Evolutionary conservation across 1,140 invertebrate genomes (phyloP), one percentile per base, ranked within the genome.

Genomic region (Ceratina japonica): DNA sequence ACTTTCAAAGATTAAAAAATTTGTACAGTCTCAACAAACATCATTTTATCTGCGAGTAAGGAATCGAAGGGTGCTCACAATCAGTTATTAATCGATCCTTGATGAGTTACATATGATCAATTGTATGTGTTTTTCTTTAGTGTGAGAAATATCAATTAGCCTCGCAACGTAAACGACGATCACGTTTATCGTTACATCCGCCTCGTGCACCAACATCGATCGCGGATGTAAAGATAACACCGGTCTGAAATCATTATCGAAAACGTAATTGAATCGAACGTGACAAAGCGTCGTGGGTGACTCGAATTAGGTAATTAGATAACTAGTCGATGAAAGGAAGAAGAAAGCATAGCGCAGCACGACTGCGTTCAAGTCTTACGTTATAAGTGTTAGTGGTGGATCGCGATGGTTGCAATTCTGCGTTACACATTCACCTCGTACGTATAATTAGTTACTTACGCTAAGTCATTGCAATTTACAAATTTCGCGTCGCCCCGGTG

Each of bases 1-100:
- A 77, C 59, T 77, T 77, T 77, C 75, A 77, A 77, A 77, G 66
- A 77, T 77, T 77, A 71, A 77, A 77, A 77, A 77, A 77, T 71
- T 71, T 77, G 75, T 77, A 77, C 75, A 77, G 68, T 62, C 59
- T 77, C 75, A 77, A 77, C 75, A 71, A 77, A 77, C 68, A 71
- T 71, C n/a, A 52, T 77, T 31, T 71, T 13, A 51, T 76, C 71
- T 54, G 37, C 68, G 24, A 77, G 27, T 80, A 69, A 62, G 58
- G 54, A 80, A 74, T 74, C n/a, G 62, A 59, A 79, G 58, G n/a
- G 52, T 63, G 51, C 61, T 65, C 24, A 63, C 54, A 62, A 24
- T 31, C 44, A 59, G 22, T 22, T 49, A 58, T 31, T 22, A 27
- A 54, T 77, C 16, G 61, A 58, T 65, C 51, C 15, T 58, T 64